These are phyloP conservation scores for Rhinogobius similis DNA, from an alignment of 2,113 vertebrate species.

Conservation along the genomic window DNA sequence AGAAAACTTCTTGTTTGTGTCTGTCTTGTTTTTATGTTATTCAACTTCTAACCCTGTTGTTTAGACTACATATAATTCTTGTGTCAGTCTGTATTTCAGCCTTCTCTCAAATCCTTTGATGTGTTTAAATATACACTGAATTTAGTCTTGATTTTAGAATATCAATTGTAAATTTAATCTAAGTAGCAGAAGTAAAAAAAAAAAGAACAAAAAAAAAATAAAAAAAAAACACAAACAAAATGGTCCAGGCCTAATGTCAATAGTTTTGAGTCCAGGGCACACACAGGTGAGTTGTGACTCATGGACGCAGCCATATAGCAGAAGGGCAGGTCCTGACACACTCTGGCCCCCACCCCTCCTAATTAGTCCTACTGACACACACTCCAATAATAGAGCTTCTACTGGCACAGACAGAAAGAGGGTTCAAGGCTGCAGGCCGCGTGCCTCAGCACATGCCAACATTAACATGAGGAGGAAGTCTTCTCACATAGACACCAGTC, in stretches of 20 bases:
- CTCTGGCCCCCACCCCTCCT: slow-evolving; percentile 53
- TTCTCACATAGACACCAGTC: slow-evolving; percentile 33
- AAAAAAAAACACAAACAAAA: too few relatives aligned
- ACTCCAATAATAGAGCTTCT: slow-evolving; percentile 17
- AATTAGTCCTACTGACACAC: slow-evolving; percentile 29
- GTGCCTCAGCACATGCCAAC: slow-evolving; percentile 34
- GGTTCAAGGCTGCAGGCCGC: slow-evolving; percentile 44
- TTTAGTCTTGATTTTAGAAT: slow-evolving; percentile 1
- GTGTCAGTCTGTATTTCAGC: too few relatives aligned
- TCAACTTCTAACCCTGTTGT: too few relatives aligned
- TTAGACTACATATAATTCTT: too few relatives aligned
- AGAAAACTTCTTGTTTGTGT: too few relatives aligned
- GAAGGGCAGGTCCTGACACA: slow-evolving; percentile 47
- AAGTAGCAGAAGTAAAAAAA: neutral
- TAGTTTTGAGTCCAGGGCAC: too few relatives aligned
- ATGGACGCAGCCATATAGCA: slow-evolving; percentile 2
- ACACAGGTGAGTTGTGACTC: too few relatives aligned
- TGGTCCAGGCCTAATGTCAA: neutral
- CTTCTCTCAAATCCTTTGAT: too few relatives aligned
- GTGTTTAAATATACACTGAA: neutral
- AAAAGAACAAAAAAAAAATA: too few relatives aligned
- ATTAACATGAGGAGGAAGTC: slow-evolving; percentile 54
- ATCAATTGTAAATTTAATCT: neutral
- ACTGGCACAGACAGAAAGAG: slow-evolving; percentile 44
- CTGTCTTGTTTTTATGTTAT: too few relatives aligned